Percentiles rank a stretch among this genome's conserved stretches.
Conservation (phyloP, 2,113 vertebrate species). For the Osmerus mordax region DNA sequence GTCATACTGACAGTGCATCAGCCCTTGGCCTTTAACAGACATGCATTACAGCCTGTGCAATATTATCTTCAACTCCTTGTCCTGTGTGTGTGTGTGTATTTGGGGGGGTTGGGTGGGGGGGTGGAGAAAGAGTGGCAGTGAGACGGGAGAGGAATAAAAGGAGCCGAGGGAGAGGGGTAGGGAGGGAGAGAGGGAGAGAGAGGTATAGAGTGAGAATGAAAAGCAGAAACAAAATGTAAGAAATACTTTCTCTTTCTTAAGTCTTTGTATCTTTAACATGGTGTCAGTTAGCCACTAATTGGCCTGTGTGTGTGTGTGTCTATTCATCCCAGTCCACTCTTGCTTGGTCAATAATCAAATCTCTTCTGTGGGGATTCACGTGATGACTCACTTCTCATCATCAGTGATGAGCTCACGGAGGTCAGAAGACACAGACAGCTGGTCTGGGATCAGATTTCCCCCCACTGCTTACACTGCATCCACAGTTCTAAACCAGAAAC, state of each 20-base stretch:
- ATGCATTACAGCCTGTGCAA: no score
- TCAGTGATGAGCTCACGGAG: not conserved
- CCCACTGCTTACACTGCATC: not conserved
- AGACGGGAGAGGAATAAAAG: not conserved
- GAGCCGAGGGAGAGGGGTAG: not conserved
- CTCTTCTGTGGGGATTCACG: not conserved
- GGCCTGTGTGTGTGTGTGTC: not conserved
- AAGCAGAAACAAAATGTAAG: no score
- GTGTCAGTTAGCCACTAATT: not conserved
- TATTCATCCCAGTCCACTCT: not conserved
- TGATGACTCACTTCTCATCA: not conserved
- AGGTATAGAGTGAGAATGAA: not conserved
- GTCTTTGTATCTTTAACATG: not conserved
- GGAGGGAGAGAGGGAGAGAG: not conserved
- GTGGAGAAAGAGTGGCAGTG: not conserved
- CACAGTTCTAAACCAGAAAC: not conserved
- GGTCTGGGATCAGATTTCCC: not conserved
- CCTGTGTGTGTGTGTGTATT: slow-evolving; percentile 12
- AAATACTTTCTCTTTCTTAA: no score
- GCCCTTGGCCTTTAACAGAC: no score
- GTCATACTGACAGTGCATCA: no score
- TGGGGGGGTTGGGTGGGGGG: not conserved
- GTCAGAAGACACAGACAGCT: not conserved
- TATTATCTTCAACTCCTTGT: no score
- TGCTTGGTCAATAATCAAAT: not conserved